Conservation (phyloP, 1,140 invertebrate genomes). For the Teleopsis dalmanni region DNA sequence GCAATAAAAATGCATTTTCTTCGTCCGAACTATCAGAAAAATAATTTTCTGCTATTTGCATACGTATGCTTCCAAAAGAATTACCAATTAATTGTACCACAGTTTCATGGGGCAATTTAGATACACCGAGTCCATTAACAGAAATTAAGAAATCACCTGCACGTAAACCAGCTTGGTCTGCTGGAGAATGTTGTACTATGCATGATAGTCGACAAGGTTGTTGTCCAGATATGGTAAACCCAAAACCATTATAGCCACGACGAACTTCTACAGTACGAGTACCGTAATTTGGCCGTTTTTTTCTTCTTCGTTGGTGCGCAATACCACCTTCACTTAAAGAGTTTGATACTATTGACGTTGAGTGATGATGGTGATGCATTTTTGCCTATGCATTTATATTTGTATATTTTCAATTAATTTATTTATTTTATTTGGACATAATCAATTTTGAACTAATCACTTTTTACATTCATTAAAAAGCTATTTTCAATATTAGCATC, state of each 20-base stretch:
- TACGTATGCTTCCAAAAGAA: slow-evolving; percentile 66
- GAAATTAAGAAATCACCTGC: slow-evolving; percentile 87
- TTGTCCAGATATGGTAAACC: slow-evolving; percentile 90
- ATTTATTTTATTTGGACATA: too few species aligned
- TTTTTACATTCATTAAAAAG: too few species aligned
- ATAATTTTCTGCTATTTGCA: slow-evolving; percentile 84
- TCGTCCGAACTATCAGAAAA: slow-evolving; percentile 65
- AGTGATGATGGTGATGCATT: background rate
- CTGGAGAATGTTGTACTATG: slow-evolving; percentile 76
- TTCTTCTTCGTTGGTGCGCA: slow-evolving; percentile 38
- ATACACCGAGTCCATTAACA: slow-evolving; percentile 84
- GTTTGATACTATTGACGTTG: background rate
- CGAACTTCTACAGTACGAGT: slow-evolving; percentile 78
- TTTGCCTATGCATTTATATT: too few species aligned
- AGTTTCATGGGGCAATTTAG: slow-evolving; percentile 82
- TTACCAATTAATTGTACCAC: slow-evolving; percentile 84
- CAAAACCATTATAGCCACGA: slow-evolving; percentile 77
- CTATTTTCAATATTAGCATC: too few species aligned
- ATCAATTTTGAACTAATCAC: too few species aligned
- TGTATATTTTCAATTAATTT: too few species aligned
- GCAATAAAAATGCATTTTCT: slow-evolving; percentile 28
- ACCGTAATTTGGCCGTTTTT: slow-evolving; percentile 45
- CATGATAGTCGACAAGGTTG: slow-evolving; percentile 83
- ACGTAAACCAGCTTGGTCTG: slow-evolving; percentile 74
- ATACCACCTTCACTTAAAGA: background rate